Evolutionary conservation across 2,888 invertebrate genomes (phyloP), one percentile per base, ranked within the genome.

Genomic region (Tetrapedia diversipes): DNA sequence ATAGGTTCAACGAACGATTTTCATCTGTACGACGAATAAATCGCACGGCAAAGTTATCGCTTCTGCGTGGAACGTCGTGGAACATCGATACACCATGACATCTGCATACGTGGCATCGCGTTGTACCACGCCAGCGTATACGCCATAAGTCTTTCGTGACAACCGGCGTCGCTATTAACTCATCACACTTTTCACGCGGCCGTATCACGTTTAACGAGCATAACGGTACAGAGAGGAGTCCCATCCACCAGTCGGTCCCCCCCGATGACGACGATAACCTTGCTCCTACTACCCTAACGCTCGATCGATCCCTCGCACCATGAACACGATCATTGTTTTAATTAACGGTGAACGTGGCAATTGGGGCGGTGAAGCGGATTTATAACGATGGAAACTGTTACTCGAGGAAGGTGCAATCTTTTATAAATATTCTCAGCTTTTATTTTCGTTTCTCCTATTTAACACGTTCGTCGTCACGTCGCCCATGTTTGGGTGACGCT

Each of bases 201-300:
- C 54, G 59, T 68, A 74, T 68, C 74, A 67, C 53, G 64, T 67
- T 66, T 72, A 77, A 77, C 56, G 77, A 67, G 49, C 8, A 57
- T 76, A 77, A 76, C 77, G 77, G 71, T 65, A 51, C 37, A 24
- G 11, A 24, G 11, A 24, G 10, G 45, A 39, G 53, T 51, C 14
- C 39, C 54, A 61, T 53, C 41, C 54, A 19, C 39, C 29, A 34
- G 19, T n/a, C 27, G 19, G 34, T 59, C 39, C 43, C 37, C n/a
- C 8, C 11, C 24, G 22, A n/a, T 10, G n/a, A 32, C 19, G 37
- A 43, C n/a, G 19, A 14, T 61, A 61, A 63, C 61, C 61, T 77
- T 56, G 34, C 39, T 43, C 51, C 29, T 41, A 19, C 49, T 37
- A 47, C 37, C 59, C 64, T 16, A 10, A 29, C 22, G 11, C 4